These are phyloP conservation scores for Nemoura dubitans DNA, from an alignment of 2,888 invertebrate genomes.

Conservation along the genomic window DNA sequence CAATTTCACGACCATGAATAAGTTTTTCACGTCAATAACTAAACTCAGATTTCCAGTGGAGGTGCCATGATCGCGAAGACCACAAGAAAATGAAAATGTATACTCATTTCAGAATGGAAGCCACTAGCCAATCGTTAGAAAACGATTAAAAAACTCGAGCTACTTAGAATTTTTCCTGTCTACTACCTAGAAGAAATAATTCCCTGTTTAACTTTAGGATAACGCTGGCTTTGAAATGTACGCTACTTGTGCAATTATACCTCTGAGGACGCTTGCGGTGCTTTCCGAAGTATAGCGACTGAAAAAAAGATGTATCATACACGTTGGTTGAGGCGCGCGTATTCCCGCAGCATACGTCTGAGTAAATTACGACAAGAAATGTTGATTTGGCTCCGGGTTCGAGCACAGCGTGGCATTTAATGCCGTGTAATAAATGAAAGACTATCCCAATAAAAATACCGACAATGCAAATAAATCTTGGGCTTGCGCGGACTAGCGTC, in stretches of 20 bases:
- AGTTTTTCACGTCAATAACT: too few species aligned
- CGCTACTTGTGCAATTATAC: background rate
- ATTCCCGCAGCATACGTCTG: background rate
- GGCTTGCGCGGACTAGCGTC: background rate
- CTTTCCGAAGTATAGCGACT: background rate
- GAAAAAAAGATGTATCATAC: background rate
- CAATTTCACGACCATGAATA: too few species aligned
- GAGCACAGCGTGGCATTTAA: background rate
- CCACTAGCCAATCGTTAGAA: background rate
- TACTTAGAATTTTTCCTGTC: background rate
- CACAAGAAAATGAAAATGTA: background rate
- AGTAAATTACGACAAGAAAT: conserved; percentile 10
- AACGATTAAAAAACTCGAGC: background rate
- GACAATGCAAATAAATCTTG: background rate
- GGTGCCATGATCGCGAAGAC: background rate
- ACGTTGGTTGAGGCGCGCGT: background rate
- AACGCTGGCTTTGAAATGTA: background rate
- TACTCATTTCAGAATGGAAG: too few species aligned
- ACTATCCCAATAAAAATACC: conserved; percentile 15
- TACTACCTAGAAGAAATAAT: background rate
- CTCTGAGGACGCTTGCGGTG: background rate
- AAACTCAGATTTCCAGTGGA: background rate
- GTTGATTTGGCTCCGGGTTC: background rate
- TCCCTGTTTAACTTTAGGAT: background rate
- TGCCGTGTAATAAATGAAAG: conserved; percentile 3